A percentile compares a stretch with the other conserved stretches of the same genome.
phyloP scores from a whole-genome alignment of 2,113 vertebrate genomes.

The Electrona antarctica region DNA sequence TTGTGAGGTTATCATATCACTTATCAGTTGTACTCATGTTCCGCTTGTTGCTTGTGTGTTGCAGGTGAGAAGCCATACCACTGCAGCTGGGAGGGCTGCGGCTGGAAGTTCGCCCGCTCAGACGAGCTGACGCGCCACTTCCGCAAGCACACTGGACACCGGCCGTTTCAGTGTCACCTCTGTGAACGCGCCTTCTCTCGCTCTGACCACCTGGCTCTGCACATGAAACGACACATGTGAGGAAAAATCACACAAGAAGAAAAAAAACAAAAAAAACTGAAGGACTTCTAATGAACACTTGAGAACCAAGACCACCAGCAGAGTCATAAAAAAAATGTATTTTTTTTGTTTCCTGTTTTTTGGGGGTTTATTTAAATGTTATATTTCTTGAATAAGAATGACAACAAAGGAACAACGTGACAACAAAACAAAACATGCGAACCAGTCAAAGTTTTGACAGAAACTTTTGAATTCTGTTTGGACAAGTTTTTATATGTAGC shows the following conservation, averaged over 20 bases:
- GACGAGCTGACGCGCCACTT: conserved; percentile 95
- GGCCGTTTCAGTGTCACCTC: conserved; percentile 96
- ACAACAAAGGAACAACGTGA: conserved; percentile 23
- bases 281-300: conserved; percentile 16
- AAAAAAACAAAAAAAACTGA: background rate
- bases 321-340: conserved; percentile 26
- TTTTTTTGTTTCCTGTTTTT: conserved; percentile 5
- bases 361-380: conserved; percentile 62
- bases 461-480: conserved; percentile 48
- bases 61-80: conserved; percentile 96
- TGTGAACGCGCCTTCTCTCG: conserved; percentile 95
- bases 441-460: conserved; percentile 51
- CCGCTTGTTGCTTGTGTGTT: background rate
- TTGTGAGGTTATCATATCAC: too few species aligned
- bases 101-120: conserved; percentile 95
- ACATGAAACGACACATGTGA: conserved; percentile 96
- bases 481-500: conserved; percentile 77
- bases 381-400: conserved; percentile 31
- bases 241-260: background rate
- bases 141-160: conserved; percentile 94
- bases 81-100: conserved; percentile 96
- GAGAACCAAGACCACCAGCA: conserved; percentile 42
- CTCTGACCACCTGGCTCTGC: conserved; percentile 93
- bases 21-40: background rate
- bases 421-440: conserved; percentile 19